Base-by-base conservation (phyloP, 2,888 invertebrate species). In the Plemyria rubiginata region DNA sequence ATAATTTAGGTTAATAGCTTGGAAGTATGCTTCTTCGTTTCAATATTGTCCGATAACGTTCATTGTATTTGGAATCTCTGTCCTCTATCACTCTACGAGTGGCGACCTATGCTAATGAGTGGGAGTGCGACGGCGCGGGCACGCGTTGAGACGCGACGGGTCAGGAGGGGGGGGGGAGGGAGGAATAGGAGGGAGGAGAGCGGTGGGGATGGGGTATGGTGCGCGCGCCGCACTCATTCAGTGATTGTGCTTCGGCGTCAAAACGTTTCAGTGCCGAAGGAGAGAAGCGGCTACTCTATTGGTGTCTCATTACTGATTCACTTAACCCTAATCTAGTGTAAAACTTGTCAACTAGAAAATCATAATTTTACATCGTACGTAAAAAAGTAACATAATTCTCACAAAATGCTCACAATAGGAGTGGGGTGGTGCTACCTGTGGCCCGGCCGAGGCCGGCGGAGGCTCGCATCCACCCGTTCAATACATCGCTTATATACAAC, bases 201-300 rank as follows among this genome's bases (percentile, higher is more conserved):
- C 4, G 45, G 11, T 9, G 45, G 45, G 2, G 43, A 15, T 13
- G 15, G 9, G 1, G 8, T 4, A 8, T 7, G 11, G 68, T 64
- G 68, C 71, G 76, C 54, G 56, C 72, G 73, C 72, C 71, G 69
- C 71, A 45, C 45, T 16, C 45, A 16, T 70, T 74, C 12, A 12
- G 72, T 72, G 78, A 72, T 78, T 79, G 87, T 83, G 87, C 87
- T 84, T 85, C 90, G 89, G 87, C 90, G 85, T 85, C 88, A 84
- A 87, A 86, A 86, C 54, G 84, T 85, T 83, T 81, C 80, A 74
- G 90, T 89, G 90, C 87, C 90, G 88, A 87, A 84, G 88, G 90
- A 88, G 87, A 89, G 87, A 92, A 91, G 92, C 93, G 91, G 92
- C 92, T 92, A 93, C 90, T 82, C 92, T 93, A 92, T 91, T 92